Evolutionary conservation across 2,797 vertebrate species (phyloP), one percentile per base, ranked within the genome.

Genomic region (Alfaro cultratus): DNA sequence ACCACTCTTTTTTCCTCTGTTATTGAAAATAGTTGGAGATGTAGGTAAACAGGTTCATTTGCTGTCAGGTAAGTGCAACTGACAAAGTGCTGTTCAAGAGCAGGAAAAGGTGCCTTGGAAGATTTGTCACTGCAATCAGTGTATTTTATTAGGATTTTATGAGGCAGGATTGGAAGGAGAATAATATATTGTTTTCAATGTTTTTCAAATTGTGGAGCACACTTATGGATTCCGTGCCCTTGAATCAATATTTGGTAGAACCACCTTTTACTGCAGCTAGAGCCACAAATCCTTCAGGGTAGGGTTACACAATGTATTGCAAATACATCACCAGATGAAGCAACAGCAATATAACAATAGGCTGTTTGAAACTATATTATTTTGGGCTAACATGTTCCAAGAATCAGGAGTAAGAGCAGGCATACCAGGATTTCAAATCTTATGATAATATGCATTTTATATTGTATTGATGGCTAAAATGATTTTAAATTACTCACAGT

Each of bases 1-100:
- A 75, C 94, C 8, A 41, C 91, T 79, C 93, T 91, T 43, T 86
- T 90, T 78, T 96, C 96, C 15, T 47, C 97, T 96, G 29, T 75
- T 53, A 13, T 41, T 51, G 68, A 85, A 12, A 53, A 41, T 36
- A 53, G 34, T 39, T 55, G 47, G 18, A 74, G 5, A 74, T n/a
- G 49, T 36, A 39, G 46, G 16, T 21, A 11, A 41, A 68, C 39
- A 45, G 41, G 26, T 26, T 70, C 4, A 41, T 39, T 21, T 10
- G 23, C 21, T 11, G 10, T 64, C 7, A 36, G 62, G 34, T 36
- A 64, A 64, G 62, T 68, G 36, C 43, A 45, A 3, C 5, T 45
- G 68, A 45, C 67, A 71, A 71, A 45, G 11, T 16, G 68, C 41
- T 29, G 12, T 6, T n/a, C 41, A 45, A 8, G 26, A 71, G 41